Evolutionary conservation across 1,140 invertebrate species (phyloP), one percentile per base, ranked within the genome.

Genomic region (Geopemphigus sp.): DNA sequence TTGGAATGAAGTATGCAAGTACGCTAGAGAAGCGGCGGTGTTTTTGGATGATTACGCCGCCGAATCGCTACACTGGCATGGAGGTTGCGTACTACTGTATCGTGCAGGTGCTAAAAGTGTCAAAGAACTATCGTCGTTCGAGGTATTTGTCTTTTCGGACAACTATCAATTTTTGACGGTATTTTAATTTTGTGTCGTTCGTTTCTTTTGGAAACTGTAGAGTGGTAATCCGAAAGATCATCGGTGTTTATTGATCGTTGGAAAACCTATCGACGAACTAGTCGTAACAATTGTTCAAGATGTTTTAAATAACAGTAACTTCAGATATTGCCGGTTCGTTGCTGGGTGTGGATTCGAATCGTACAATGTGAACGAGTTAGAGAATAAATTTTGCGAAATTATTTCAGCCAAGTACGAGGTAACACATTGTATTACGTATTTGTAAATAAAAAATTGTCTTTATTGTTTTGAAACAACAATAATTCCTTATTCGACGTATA

Each of bases 61-160:
- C 14, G 90, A 90, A 84, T 88, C 88, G 82, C 84, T 90, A 24
- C 90, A 90, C 83, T 91, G 89, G 89, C 86, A 89, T 83, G 89
- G 89, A 10, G 89, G 90, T 10, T 83, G 89, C n/a, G 85, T 85
- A 66, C 85, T 86, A 81, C 82, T 90, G 45, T 81, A 88, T 5
- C 83, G 85, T 32, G 86, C 86, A 57, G 89, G 89, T 74, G 89
- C 89, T 54, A 82, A 87, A 26, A 86, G 85, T 83, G 87, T 90
- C 0, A 89, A 89, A 82, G 87, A 87, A 83, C 87, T 90, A 81
- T 90, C 89, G 17, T 87, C 88, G 10, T 90, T 90, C 86, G 89
- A 90, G 86, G 89, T 90, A 15, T 17, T 8, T 1, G 4, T 72
- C 3, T 54, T 5, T 24, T 63, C n/a, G n/a, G 4, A 63, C 29